phyloP scores from a whole-genome alignment of 92 coral and sea anemone species.

The Paramuricea clavata region DNA sequence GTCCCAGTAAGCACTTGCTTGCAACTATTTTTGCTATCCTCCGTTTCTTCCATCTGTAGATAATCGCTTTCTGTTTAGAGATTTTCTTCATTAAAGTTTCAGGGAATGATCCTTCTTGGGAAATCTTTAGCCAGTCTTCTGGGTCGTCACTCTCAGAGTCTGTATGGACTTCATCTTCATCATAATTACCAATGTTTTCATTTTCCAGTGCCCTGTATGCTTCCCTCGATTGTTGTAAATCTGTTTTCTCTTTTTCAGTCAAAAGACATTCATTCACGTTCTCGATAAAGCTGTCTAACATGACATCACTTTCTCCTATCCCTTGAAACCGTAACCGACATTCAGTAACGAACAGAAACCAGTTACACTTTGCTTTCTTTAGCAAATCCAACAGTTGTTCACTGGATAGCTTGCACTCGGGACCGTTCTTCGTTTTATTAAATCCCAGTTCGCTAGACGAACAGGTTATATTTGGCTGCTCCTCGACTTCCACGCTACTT shows the following conservation, averaged over 20 bases:
- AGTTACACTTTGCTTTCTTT: slow-evolving; percentile 1
- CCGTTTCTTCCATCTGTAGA: background rate
- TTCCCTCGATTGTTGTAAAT: background rate
- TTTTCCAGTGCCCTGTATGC: background rate
- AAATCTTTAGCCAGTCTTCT: slow-evolving; percentile 65
- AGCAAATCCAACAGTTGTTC: background rate
- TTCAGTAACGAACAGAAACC: slow-evolving; percentile 6
- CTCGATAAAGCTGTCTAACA: background rate
- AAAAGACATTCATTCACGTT: background rate
- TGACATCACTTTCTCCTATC: background rate
- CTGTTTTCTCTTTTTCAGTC: background rate
- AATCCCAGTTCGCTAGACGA: no score
- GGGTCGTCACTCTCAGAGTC: slow-evolving; percentile 65
- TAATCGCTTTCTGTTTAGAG: slow-evolving; percentile 28
- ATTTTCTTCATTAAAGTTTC: slow-evolving; percentile 36
- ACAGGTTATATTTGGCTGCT: no score
- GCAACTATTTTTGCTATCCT: background rate
- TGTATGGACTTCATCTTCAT: slow-evolving; percentile 32
- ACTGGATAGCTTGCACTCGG: no score
- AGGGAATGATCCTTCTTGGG: background rate
- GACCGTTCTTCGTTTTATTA: no score
- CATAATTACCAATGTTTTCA: background rate
- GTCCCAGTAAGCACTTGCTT: background rate
- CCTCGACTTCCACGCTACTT: no score
- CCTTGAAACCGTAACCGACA: slow-evolving; percentile 8